These are phyloP conservation scores for Intellagama lesueurii DNA, from an alignment of 2,797 vertebrate genomes.

Conservation along the genomic window DNA sequence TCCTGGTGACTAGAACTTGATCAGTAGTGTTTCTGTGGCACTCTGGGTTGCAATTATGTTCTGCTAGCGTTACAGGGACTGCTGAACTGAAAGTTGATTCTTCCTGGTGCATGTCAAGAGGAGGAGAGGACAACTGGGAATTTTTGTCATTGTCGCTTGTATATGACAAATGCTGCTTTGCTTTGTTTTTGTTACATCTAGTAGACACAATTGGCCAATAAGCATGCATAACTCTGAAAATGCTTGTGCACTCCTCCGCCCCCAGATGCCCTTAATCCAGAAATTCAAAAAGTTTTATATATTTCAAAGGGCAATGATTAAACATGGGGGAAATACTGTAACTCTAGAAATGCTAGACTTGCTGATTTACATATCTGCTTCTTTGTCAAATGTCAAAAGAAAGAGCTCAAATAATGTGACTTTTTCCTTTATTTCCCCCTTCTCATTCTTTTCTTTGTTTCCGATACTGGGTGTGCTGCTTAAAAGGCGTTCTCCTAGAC, in stretches of 20 bases:
- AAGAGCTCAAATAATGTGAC: constrained; percentile 34
- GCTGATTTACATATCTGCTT: constrained; percentile 54
- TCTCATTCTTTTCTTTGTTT: constrained; percentile 42
- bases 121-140: neutral
- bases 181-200: neutral
- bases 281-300: constrained; percentile 1
- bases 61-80: neutral
- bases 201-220: neutral
- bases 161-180: neutral
- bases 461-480: constrained; percentile 43
- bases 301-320: constrained; percentile 38
- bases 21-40: neutral
- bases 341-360: constrained; percentile 46
- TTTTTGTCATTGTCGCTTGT: neutral
- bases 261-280: neutral
- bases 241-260: neutral
- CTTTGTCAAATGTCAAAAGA: constrained; percentile 52
- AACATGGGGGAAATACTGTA: constrained; percentile 20
- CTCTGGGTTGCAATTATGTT: neutral
- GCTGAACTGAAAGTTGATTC: neutral
- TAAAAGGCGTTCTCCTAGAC: constrained; percentile 36
- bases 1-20: neutral
- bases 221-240: neutral
- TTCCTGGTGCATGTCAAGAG: neutral
- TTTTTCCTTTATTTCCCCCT: constrained; percentile 29